Conservation (phyloP, 2,888 invertebrate genomes). For the Hypercompe scribonia region DNA sequence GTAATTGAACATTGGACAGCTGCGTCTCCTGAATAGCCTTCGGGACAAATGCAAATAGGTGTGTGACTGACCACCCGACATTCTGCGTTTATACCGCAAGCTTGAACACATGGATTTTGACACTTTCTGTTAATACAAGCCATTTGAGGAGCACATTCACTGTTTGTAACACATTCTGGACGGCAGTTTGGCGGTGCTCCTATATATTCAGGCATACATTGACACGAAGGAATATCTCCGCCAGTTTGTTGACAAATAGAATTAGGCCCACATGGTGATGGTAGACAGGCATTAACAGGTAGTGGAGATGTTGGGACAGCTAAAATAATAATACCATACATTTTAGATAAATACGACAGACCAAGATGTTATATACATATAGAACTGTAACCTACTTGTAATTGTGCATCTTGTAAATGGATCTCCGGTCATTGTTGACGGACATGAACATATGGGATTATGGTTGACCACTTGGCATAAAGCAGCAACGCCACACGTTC, state of each 20-base stretch:
- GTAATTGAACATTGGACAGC: slow-evolving; percentile 87
- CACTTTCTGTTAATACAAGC: slow-evolving; percentile 93
- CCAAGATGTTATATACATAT: background rate
- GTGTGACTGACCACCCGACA: slow-evolving; percentile 92
- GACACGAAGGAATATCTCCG: slow-evolving; percentile 89
- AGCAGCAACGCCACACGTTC: slow-evolving; percentile 92
- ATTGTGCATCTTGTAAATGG: slow-evolving; percentile 88
- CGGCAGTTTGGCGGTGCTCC: slow-evolving; percentile 91
- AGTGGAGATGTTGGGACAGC: slow-evolving; percentile 66
- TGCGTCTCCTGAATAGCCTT: slow-evolving; percentile 91
- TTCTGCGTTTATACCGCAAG: slow-evolving; percentile 91
- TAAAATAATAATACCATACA: slow-evolving; percentile 50
- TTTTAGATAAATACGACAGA: background rate
- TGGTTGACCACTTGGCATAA: slow-evolving; percentile 92
- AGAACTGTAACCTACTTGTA: slow-evolving; percentile 76
- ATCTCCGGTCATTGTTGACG: slow-evolving; percentile 89
- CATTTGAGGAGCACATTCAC: slow-evolving; percentile 89
- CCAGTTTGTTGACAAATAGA: slow-evolving; percentile 87
- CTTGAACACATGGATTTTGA: slow-evolving; percentile 90
- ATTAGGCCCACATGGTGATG: slow-evolving; percentile 92
- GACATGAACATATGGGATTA: slow-evolving; percentile 90
- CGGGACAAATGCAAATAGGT: slow-evolving; percentile 89
- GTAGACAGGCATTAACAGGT: slow-evolving; percentile 88
- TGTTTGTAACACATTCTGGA: slow-evolving; percentile 91
- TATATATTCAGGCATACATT: slow-evolving; percentile 89